Evolutionary conservation across 2,888 invertebrate genomes (phyloP).

Genomic region (Apamea epomidion): DNA sequence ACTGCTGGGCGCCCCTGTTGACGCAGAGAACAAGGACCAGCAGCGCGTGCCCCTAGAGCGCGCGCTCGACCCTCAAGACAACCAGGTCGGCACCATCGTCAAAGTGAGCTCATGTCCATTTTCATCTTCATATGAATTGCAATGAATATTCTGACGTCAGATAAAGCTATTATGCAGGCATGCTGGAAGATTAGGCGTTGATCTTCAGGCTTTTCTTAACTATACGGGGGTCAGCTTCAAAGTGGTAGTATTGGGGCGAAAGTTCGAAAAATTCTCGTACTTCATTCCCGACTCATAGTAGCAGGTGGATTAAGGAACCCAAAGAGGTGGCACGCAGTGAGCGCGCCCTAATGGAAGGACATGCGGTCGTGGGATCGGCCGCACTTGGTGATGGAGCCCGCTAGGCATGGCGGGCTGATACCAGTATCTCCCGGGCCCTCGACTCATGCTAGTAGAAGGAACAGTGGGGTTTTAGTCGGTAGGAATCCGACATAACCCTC

Average conservation of each 20-base stretch:
- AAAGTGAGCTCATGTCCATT: slow-evolving; percentile 92
- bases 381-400: too few species aligned
- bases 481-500: too few species aligned
- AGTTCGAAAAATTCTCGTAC: neutral
- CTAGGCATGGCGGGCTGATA: too few species aligned
- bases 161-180: neutral
- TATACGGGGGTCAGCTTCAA: neutral
- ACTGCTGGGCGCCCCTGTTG: slow-evolving; percentile 93
- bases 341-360: too few species aligned
- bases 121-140: slow-evolving; percentile 71
- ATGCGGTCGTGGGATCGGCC: too few species aligned
- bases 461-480: too few species aligned
- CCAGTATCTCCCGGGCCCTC: too few species aligned
- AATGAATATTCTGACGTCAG: slow-evolving; percentile 56
- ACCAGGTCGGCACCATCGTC: slow-evolving; percentile 96
- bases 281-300: too few species aligned
- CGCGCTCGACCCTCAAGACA: slow-evolving; percentile 74
- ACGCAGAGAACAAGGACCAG: slow-evolving; percentile 80
- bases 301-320: too few species aligned
- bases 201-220: neutral
- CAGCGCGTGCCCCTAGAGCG: slow-evolving; percentile 57
- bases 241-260: neutral
- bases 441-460: too few species aligned
- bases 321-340: too few species aligned
- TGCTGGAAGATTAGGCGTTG: neutral